These are phyloP conservation scores for Coremacera marginata DNA, from an alignment of 2,888 invertebrate species.

Conservation along the genomic window DNA sequence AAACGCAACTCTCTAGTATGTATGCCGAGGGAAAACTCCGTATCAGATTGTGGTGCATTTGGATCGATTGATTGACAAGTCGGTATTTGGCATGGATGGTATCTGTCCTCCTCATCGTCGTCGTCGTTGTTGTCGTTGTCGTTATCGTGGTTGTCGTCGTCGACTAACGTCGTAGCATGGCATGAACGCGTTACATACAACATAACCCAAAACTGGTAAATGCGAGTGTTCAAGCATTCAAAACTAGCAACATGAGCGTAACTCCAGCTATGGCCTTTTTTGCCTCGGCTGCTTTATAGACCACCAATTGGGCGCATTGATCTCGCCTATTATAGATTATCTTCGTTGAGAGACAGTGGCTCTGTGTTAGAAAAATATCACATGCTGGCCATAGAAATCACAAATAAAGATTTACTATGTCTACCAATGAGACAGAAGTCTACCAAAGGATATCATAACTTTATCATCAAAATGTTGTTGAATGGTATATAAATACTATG, in stretches of 20 bases:
- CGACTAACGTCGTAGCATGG: neutral
- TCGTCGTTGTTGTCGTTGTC: constrained; percentile 23
- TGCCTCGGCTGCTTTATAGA: neutral
- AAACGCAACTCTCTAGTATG: constrained; percentile 15
- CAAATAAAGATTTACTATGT: too few species aligned
- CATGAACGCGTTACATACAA: neutral
- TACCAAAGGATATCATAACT: too few species aligned
- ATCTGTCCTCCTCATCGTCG: neutral
- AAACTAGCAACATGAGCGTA: constrained; percentile 45
- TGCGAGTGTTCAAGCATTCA: constrained; percentile 44
- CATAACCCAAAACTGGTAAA: constrained; percentile 28
- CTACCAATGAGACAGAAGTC: too few species aligned
- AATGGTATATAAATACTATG: too few species aligned
- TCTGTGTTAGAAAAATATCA: neutral
- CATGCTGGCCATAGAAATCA: neutral
- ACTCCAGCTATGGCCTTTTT: neutral
- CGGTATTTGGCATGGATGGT: constrained; percentile 53
- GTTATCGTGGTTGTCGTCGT: neutral
- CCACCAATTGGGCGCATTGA: neutral
- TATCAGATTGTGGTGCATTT: constrained; percentile 52
- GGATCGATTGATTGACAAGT: constrained; percentile 65
- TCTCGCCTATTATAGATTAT: neutral
- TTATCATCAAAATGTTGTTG: too few species aligned
- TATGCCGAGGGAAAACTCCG: constrained; percentile 48
- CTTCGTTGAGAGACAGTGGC: neutral